Evolutionary conservation across 2,888 invertebrate genomes (phyloP).

Genomic region (Serrognathus titanus): DNA sequence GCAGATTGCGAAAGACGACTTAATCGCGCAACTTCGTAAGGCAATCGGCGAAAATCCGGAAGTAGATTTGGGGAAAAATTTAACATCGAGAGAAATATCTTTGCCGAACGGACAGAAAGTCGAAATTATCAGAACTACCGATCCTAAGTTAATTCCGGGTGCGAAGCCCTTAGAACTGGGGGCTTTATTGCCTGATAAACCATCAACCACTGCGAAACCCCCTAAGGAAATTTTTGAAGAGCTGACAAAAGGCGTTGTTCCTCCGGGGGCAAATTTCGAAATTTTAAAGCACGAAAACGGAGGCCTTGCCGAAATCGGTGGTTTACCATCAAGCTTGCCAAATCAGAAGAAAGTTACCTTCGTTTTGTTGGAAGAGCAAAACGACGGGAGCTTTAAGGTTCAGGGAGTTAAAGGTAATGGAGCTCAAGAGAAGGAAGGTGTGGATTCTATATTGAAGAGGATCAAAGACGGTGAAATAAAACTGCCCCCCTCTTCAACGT

Average conservation of each 20-base stretch:
- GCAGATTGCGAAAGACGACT: constrained; percentile 64
- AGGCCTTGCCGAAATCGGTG: constrained; percentile 64
- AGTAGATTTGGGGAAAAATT: constrained; percentile 66
- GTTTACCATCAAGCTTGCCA: constrained; percentile 58
- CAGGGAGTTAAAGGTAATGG: constrained; percentile 79
- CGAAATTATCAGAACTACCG: constrained; percentile 62
- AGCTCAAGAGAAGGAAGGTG: constrained; percentile 63
- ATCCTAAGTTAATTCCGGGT: constrained; percentile 59
- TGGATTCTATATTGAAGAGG: constrained; percentile 73
- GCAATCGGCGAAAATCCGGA: constrained; percentile 67
- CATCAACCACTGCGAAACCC: constrained; percentile 57
- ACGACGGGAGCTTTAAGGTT: constrained; percentile 80
- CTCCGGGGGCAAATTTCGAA: constrained; percentile 77
- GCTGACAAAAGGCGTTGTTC: constrained; percentile 73
- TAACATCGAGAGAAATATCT: constrained; percentile 70
- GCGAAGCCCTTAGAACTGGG: constrained; percentile 5
- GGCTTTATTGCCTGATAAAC: constrained; percentile 37
- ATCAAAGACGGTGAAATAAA: constrained; percentile 81
- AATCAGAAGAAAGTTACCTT: constrained; percentile 80
- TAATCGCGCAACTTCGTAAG: constrained; percentile 70
- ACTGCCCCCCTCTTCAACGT: constrained; percentile 59
- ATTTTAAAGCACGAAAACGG: constrained; percentile 75
- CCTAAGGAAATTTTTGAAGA: constrained; percentile 70
- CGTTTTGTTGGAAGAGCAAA: constrained; percentile 80
- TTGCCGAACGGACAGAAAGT: constrained; percentile 72